A percentile compares a stretch with the other conserved stretches of the same genome.
These are phyloP conservation scores for Avahi laniger DNA, from an alignment of 2,797 vertebrate genomes.

Conservation along the genomic window DNA sequence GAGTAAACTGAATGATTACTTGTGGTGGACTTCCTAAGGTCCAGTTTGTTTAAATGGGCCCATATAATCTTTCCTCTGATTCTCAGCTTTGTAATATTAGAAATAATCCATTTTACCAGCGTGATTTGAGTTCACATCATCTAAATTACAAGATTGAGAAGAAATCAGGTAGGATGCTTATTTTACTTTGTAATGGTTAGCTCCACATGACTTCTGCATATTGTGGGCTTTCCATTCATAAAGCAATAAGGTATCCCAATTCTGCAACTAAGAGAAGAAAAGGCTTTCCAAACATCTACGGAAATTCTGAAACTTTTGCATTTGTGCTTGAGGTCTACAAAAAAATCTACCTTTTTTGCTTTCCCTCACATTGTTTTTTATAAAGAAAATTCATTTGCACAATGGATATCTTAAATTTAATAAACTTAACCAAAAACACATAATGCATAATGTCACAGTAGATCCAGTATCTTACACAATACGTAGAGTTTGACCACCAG, in stretches of 20 bases:
- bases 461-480: not conserved
- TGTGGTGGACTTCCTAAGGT: not conserved
- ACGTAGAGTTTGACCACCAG: not conserved
- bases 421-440: not conserved
- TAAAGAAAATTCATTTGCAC: not conserved
- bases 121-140: not conserved
- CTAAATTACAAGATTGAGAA: not conserved
- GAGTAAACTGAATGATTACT: not conserved
- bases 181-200: not conserved
- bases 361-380: not conserved
- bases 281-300: not conserved
- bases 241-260: not conserved
- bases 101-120: not conserved
- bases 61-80: not conserved
- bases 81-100: not conserved
- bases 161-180: not conserved
- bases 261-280: not conserved
- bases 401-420: not conserved
- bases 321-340: not conserved
- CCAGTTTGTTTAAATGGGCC: not conserved
- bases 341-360: not conserved
- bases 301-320: not conserved
- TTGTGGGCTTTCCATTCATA: not conserved
- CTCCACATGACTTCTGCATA: not conserved
- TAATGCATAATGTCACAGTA: not conserved